phyloP scores from a whole-genome alignment of 2,888 invertebrate genomes.

The Chouioia cunea region DNA sequence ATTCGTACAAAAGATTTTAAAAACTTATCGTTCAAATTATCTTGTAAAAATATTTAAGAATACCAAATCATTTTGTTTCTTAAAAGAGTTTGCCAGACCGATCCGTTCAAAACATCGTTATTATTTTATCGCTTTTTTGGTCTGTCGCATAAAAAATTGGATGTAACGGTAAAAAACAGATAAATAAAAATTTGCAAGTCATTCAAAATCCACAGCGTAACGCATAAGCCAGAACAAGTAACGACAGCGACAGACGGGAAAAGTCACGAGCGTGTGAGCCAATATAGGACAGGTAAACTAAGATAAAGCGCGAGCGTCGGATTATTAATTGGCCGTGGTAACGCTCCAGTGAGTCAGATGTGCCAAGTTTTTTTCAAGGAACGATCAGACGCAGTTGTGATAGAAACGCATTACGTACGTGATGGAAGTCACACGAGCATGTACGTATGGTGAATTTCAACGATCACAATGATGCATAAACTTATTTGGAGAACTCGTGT shows the following conservation, averaged over 20 bases:
- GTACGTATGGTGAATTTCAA: conserved; percentile 36
- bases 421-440: conserved; percentile 10
- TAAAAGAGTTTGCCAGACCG: too few species aligned
- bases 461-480: conserved; percentile 25
- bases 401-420: conserved; percentile 17
- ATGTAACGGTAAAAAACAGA: too few species aligned
- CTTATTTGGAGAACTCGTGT: not conserved
- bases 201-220: too few species aligned
- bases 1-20: too few species aligned
- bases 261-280: not conserved
- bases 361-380: too few species aligned
- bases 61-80: too few species aligned
- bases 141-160: too few species aligned
- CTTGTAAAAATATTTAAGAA: too few species aligned
- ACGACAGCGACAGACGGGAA: conserved; percentile 17
- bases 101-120: too few species aligned
- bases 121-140: too few species aligned
- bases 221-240: not conserved
- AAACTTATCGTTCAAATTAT: too few species aligned
- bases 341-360: conserved; percentile 24
- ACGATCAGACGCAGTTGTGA: not conserved
- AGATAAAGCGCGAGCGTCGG: not conserved
- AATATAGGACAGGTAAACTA: conserved; percentile 16
- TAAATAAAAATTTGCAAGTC: too few species aligned
- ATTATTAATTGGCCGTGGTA: conserved; percentile 29